Evolutionary conservation across 2,888 invertebrate species (phyloP).

Genomic region (Clepsis dumicolana): DNA sequence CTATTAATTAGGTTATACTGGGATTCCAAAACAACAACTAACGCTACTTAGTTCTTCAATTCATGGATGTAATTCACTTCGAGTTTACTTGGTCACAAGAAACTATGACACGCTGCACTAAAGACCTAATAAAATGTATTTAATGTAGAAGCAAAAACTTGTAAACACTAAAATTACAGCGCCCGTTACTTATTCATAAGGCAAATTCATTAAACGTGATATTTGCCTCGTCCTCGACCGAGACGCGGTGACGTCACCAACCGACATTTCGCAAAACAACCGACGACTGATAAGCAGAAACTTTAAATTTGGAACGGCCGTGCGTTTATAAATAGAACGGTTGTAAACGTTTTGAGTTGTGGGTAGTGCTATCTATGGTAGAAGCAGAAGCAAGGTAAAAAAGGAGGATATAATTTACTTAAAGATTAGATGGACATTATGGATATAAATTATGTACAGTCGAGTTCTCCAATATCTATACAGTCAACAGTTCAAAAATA

Average conservation of each 20-base stretch:
- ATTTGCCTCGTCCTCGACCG: constrained; percentile 62
- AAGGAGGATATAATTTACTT: background rate
- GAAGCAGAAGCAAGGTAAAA: background rate
- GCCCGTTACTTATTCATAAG: constrained; percentile 44
- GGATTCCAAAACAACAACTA: too few species aligned
- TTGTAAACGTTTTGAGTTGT: constrained; percentile 1
- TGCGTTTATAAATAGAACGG: constrained; percentile 33
- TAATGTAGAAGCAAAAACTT: constrained; percentile 30
- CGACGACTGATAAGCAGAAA: constrained; percentile 35
- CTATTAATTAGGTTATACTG: too few species aligned
- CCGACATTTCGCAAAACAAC: constrained; percentile 48
- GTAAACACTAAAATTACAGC: constrained; percentile 40
- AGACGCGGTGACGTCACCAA: constrained; percentile 61
- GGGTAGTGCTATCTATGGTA: constrained; percentile 1
- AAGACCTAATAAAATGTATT: constrained; percentile 7
- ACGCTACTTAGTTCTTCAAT: too few species aligned
- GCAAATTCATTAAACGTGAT: constrained; percentile 43
- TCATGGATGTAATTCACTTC: too few species aligned
- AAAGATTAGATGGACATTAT: too few species aligned
- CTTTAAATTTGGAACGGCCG: constrained; percentile 37
- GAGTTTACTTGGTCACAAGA: too few species aligned
- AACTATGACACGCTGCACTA: background rate
- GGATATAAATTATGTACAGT: too few species aligned
- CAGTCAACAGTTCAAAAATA: too few species aligned
- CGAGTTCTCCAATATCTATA: too few species aligned